Evolutionary conservation across 2,113 vertebrate species (phyloP).

Genomic region (Donacobius atricapilla): DNA sequence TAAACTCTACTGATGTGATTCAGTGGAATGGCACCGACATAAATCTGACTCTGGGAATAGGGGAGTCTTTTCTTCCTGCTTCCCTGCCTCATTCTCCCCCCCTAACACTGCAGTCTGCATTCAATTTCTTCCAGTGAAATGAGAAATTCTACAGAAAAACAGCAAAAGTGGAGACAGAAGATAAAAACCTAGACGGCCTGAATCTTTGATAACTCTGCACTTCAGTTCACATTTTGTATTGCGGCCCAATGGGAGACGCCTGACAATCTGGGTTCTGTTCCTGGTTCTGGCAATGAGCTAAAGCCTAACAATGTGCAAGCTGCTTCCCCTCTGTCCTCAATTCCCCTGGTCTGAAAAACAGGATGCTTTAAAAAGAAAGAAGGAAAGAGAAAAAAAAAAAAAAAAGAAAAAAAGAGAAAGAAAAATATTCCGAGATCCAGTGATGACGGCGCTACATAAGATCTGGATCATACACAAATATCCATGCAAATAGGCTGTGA

Average conservation of each 20-base stretch:
- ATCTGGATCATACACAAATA: neutral
- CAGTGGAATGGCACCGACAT: neutral
- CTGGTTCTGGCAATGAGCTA: constrained; percentile 52
- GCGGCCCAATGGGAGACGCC: constrained; percentile 27
- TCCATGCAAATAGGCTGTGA: neutral
- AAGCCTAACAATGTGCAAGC: constrained; percentile 45
- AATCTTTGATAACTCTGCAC: constrained; percentile 1
- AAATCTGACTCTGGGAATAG: neutral
- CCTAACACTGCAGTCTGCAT: neutral
- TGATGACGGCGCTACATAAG: neutral
- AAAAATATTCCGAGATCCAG: neutral
- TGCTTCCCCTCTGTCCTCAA: constrained; percentile 60
- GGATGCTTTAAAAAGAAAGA: neutral
- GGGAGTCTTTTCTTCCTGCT: neutral
- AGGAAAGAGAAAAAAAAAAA: neutral
- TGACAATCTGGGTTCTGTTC: constrained; percentile 57
- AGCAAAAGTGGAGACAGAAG: neutral
- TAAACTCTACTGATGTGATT: neutral
- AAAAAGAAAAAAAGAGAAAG: too few species aligned
- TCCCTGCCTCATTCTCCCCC: neutral
- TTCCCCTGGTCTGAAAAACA: constrained; percentile 49
- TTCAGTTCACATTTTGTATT: constrained; percentile 24
- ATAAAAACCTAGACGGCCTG: constrained; percentile 9
- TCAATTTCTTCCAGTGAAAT: neutral
- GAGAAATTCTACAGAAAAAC: neutral